Evolutionary conservation across 2,888 invertebrate genomes (phyloP).

Genomic region (Eupithecia abbreviata): DNA sequence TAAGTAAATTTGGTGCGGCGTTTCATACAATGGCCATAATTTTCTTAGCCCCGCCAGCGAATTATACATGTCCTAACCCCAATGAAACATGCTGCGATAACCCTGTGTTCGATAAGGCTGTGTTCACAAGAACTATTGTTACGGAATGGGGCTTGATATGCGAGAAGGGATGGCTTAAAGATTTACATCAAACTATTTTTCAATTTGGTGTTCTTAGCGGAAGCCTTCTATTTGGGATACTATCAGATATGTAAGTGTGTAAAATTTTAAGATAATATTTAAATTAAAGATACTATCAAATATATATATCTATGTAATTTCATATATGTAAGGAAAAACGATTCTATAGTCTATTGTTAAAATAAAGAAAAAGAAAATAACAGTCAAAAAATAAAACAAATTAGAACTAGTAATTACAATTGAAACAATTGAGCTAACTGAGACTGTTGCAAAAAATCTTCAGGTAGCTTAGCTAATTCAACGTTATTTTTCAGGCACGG

Average conservation of each 20-base stretch:
- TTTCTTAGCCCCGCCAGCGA: conserved; percentile 76
- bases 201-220: conserved; percentile 90
- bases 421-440: not conserved
- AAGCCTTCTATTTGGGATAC: conserved; percentile 87
- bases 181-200: conserved; percentile 88
- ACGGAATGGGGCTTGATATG: conserved; percentile 91
- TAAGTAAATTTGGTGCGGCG: conserved; percentile 78
- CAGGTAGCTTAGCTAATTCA: not conserved
- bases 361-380: not conserved
- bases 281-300: too few relatives aligned
- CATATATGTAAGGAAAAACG: not conserved
- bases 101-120: conserved; percentile 83
- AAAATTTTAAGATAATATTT: too few relatives aligned
- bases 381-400: not conserved
- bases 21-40: conserved; percentile 81
- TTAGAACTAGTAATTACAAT: not conserved
- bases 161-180: conserved; percentile 84
- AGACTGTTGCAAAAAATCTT: not conserved
- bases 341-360: not conserved
- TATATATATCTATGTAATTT: not conserved
- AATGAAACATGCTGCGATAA: conserved; percentile 75
- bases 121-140: conserved; percentile 87
- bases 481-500: conserved; percentile 84
- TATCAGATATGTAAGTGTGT: conserved; percentile 87
- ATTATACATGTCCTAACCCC: conserved; percentile 46